These are phyloP conservation scores for Actinia equina DNA, from an alignment of 64 coral and sea anemone species.

Conservation along the genomic window DNA sequence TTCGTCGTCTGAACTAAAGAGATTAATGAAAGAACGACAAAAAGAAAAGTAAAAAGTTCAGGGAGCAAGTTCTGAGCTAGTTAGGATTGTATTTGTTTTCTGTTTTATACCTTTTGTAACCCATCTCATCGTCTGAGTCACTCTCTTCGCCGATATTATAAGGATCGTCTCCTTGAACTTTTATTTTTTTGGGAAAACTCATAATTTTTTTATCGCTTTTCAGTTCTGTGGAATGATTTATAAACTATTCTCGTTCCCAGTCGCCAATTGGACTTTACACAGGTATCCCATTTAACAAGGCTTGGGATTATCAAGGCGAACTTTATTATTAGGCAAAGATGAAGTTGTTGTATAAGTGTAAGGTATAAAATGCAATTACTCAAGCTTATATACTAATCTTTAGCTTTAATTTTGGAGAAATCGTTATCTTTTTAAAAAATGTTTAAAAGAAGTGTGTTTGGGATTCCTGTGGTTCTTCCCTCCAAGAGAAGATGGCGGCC, in stretches of 20 bases:
- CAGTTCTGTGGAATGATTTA: neutral
- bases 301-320: neutral
- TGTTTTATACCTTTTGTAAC: constrained; percentile 35
- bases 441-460: neutral
- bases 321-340: neutral
- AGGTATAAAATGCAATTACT: neutral
- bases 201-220: neutral
- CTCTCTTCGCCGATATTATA: constrained; percentile 73
- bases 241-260: neutral
- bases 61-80: neutral
- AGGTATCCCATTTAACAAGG: neutral
- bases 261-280: neutral
- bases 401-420: neutral
- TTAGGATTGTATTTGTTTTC: neutral
- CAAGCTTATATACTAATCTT: neutral
- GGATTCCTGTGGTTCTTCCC: constrained; percentile 13
- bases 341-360: neutral
- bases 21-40: neutral
- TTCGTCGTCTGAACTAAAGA: constrained; percentile 4
- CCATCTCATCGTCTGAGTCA: constrained; percentile 71
- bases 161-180: constrained; percentile 32
- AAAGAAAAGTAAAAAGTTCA: neutral
- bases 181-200: constrained; percentile 52
- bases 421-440: neutral
- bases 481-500: constrained; percentile 45